phyloP scores from a whole-genome alignment of 2,113 vertebrate genomes.

The Circaetus gallicus region DNA sequence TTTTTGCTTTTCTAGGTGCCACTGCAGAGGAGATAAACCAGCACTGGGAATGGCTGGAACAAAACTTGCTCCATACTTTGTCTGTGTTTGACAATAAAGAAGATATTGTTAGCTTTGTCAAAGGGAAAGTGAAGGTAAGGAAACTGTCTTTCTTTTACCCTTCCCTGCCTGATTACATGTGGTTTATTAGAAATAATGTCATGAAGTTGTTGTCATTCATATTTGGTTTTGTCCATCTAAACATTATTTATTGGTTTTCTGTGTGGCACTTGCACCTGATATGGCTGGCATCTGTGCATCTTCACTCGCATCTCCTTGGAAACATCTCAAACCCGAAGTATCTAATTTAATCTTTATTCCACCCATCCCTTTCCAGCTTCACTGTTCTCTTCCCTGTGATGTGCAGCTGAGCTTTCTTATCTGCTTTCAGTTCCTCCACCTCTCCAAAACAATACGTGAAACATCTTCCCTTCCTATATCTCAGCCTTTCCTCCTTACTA shows the following conservation, averaged over 20 bases:
- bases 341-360: background rate
- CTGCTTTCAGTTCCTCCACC: background rate
- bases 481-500: background rate
- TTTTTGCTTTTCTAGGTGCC: slow-evolving; percentile 77
- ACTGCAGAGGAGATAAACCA: slow-evolving; percentile 88
- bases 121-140: slow-evolving; percentile 92
- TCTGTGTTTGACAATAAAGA: slow-evolving; percentile 96
- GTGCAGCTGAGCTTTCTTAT: background rate
- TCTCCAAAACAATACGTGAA: background rate
- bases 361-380: background rate
- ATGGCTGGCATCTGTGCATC: background rate
- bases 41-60: slow-evolving; percentile 96
- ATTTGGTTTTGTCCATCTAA: background rate
- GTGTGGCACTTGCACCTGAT: background rate
- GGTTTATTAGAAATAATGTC: background rate
- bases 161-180: background rate
- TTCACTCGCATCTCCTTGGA: background rate
- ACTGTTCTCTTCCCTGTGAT: background rate
- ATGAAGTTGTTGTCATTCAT: background rate
- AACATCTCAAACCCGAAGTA: background rate
- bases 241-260: background rate
- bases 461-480: background rate
- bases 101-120: slow-evolving; percentile 91
- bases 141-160: background rate
- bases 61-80: slow-evolving; percentile 91